Evolutionary conservation across 2,797 vertebrate genomes (phyloP), one percentile per base, ranked within the genome.

Genomic region (Anabas testudineus): DNA sequence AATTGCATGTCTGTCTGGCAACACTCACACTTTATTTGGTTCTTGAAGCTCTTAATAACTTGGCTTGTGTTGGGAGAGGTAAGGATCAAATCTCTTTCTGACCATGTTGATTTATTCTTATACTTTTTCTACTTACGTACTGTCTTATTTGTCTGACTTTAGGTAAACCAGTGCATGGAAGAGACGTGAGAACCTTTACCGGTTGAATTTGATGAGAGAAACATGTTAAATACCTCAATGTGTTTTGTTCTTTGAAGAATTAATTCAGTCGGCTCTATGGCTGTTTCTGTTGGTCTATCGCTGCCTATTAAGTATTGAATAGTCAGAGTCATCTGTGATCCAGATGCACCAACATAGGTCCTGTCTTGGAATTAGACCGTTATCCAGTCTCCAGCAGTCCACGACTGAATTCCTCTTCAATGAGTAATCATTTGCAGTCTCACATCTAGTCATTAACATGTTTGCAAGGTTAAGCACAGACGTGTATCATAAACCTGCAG

Each of bases 171-270:
- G 3, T 14, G 2, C 26, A 22, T 53, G 26, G 21, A 64, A 13
- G 22, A 15, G 2, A 45, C 8, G 7, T 10, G 8, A 32, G 30
- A 32, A 32, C 15, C 22, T 53, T 61, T 1, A n/a, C 13, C 39
- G 16, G 2, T 39, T 41, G 7, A 39, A 55, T 9, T 51, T 32
- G 21, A 57, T 57, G n/a, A 37, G 4, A 4, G 24, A 21, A 18
- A 26, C 26, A 79, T 57, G 7, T 39, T 41, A 46, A 59, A 52
- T 60, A 41, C 15, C 37, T 4, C 30, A 22, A 56, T 61, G 37
- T 71, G 55, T 68, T 63, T 71, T 26, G 32, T 55, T 36, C 34
- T 37, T 14, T 10, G 34, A 9, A 13, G 2, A 10, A 37, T 13
- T 10, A 2, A 4, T 14, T 32, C 32, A 32, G 7, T 37, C 37